Evolutionary conservation across 1,140 invertebrate species (phyloP).

Genomic region (Pteromalus puparum): DNA sequence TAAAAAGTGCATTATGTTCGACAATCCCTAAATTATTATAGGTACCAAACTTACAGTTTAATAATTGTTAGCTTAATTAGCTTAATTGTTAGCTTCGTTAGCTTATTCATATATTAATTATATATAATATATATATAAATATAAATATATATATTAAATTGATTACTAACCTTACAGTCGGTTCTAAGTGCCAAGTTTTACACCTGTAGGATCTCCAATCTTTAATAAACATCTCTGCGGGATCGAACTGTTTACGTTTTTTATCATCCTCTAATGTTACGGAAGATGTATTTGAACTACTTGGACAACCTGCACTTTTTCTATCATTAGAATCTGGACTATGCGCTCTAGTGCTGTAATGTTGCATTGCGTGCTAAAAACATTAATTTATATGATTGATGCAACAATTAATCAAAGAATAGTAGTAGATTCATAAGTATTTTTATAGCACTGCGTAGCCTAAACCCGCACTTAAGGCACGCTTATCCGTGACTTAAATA

Average conservation of each 20-base stretch:
- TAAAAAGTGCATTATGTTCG: too few relatives aligned
- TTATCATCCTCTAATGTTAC: conserved; percentile 71
- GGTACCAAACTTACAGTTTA: too few relatives aligned
- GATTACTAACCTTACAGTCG: conserved; percentile 88
- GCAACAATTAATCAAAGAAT: not conserved
- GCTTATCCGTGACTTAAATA: too few relatives aligned
- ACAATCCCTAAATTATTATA: too few relatives aligned
- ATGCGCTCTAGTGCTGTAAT: conserved; percentile 69
- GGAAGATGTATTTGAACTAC: conserved; percentile 55
- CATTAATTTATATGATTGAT: conserved; percentile 16
- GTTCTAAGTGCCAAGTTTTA: conserved; percentile 98
- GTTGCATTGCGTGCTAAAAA: conserved; percentile 61
- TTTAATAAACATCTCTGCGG: conserved; percentile 82
- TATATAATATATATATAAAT: too few relatives aligned
- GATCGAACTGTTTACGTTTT: conserved; percentile 74
- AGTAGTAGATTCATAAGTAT: too few relatives aligned
- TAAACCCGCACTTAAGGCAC: too few relatives aligned
- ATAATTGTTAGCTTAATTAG: too few relatives aligned
- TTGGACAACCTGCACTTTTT: conserved; percentile 57
- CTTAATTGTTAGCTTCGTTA: too few relatives aligned
- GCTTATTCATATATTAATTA: too few relatives aligned
- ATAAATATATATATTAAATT: conserved; percentile 43
- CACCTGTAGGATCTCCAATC: conserved; percentile 96
- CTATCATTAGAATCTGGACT: conserved; percentile 72
- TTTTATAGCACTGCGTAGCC: too few relatives aligned